phyloP scores from a whole-genome alignment of 2,797 vertebrate species.

The Melanotaenia maccullochi region DNA sequence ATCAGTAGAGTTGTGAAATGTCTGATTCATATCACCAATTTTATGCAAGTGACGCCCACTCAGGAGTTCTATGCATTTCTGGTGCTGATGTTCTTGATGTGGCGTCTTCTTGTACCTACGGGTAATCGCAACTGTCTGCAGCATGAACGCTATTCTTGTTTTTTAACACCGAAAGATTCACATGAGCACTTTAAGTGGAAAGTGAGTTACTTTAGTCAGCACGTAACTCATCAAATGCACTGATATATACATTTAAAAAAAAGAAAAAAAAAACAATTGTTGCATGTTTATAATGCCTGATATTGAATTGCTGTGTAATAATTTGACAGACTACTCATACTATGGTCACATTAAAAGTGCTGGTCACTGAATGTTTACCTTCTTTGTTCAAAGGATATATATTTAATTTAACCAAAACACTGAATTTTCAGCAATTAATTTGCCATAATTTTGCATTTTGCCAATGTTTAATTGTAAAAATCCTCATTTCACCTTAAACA shows the following conservation, averaged over 20 bases:
- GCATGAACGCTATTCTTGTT: neutral
- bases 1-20: conserved; percentile 1
- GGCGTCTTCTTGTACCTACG: neutral
- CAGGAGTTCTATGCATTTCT: neutral
- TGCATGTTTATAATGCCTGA: conserved; percentile 6
- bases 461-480: neutral
- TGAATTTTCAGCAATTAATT: neutral
- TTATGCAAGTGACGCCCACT: neutral
- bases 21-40: neutral
- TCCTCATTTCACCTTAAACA: neutral
- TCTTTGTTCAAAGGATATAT: neutral
- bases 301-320: conserved; percentile 5
- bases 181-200: conserved; percentile 62
- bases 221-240: conserved; percentile 27
- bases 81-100: conserved; percentile 22
- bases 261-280: neutral
- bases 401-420: neutral
- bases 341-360: neutral
- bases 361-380: neutral
- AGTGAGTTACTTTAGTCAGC: conserved; percentile 28
- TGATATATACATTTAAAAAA: conserved; percentile 5
- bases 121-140: conserved; percentile 23
- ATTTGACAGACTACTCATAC: neutral
- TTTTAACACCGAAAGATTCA: neutral
- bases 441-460: neutral